phyloP scores from a whole-genome alignment of 2,113 vertebrate species.

The Salvelinus alpinus region DNA sequence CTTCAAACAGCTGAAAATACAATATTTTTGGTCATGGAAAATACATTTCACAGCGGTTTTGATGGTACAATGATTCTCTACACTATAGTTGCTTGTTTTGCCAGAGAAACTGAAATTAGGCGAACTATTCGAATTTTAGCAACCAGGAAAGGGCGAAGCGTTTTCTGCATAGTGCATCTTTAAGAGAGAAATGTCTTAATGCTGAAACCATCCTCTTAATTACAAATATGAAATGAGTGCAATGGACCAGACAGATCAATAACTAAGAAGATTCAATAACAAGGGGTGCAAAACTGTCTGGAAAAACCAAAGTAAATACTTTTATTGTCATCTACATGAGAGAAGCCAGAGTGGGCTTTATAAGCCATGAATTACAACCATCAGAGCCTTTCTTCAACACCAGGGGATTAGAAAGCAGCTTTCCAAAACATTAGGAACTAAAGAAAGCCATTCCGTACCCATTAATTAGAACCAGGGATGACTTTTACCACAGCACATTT shows the following conservation, averaged over 20 bases:
- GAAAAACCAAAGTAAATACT: conserved; percentile 70
- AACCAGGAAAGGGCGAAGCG: too few species aligned
- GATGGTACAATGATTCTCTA: too few species aligned
- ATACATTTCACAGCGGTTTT: too few species aligned
- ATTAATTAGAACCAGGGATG: conserved; percentile 66
- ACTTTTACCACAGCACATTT: conserved; percentile 37
- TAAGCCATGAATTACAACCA: conserved; percentile 61
- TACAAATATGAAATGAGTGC: conserved; percentile 22
- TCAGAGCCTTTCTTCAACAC: conserved; percentile 54
- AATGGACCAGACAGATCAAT: conserved; percentile 18
- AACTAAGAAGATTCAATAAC: conserved; percentile 40
- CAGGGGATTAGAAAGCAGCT: conserved; percentile 20
- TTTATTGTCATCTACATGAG: conserved; percentile 63
- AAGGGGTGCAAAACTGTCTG: conserved; percentile 38
- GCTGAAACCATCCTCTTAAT: conserved; percentile 24
- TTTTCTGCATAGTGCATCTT: too few species aligned
- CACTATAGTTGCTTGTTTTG: too few species aligned
- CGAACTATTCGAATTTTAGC: too few species aligned
- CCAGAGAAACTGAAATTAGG: too few species aligned
- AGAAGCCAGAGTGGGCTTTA: conserved; percentile 61
- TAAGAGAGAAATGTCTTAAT: background rate
- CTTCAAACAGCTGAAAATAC: too few species aligned
- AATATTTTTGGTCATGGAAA: too few species aligned
- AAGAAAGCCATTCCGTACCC: conserved; percentile 59
- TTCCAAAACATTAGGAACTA: conserved; percentile 68